Conservation (phyloP, 2,797 vertebrate genomes). For the Macrochelys suwanniensis region DNA sequence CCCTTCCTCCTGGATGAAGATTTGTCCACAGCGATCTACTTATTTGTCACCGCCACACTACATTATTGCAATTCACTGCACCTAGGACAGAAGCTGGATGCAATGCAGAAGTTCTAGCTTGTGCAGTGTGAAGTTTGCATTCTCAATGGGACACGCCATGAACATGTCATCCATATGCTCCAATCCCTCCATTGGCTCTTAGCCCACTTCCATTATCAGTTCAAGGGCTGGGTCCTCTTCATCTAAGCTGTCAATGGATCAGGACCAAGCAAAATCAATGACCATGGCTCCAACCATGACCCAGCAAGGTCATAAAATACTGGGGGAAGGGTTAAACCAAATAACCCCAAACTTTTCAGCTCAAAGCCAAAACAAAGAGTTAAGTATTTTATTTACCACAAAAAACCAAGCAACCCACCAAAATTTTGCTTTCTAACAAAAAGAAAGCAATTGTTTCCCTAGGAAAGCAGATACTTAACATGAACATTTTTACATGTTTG, state of each 20-base stretch:
- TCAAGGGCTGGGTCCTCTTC: background rate
- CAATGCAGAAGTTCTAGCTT: no score
- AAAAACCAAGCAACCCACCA: accelerated
- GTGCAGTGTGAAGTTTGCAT: no score
- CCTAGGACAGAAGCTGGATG: no score
- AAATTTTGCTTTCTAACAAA: background rate
- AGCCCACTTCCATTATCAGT: background rate
- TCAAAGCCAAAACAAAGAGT: no score
- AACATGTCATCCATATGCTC: background rate
- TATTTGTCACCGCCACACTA: background rate
- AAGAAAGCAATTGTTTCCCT: background rate
- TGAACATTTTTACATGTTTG: background rate
- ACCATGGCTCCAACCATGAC: background rate
- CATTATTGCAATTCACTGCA: no score
- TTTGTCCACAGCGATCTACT: background rate
- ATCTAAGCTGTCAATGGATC: background rate
- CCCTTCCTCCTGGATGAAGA: background rate
- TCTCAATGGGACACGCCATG: no score
- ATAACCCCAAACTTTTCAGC: no score
- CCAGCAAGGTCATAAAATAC: no score
- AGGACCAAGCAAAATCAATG: background rate
- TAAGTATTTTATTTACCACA: no score
- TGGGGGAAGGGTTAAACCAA: no score
- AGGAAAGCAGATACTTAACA: background rate
- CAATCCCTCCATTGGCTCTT: background rate